Conservation (phyloP, 1,140 invertebrate genomes). For the Apis dorsata region DNA sequence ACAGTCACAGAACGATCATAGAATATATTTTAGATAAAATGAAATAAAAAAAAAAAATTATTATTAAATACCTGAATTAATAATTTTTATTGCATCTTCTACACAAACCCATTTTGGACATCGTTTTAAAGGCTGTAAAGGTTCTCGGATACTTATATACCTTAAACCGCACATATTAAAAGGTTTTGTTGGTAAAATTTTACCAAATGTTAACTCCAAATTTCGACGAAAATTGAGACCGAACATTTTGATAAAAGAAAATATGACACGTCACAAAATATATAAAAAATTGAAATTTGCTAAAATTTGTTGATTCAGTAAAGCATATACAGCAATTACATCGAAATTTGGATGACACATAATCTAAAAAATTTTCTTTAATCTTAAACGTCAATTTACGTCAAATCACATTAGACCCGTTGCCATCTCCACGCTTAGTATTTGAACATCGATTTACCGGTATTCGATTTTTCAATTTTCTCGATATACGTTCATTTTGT, state of each 20-base stretch:
- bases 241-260: constrained; percentile 50
- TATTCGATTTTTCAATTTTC: constrained; percentile 54
- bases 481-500: not conserved
- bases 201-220: constrained; percentile 42
- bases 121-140: constrained; percentile 74
- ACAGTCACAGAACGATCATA: not conserved
- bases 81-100: constrained; percentile 73
- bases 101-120: constrained; percentile 75
- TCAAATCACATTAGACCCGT: constrained; percentile 29
- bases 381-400: constrained; percentile 42
- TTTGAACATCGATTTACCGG: constrained; percentile 56
- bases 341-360: constrained; percentile 58
- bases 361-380: constrained; percentile 49
- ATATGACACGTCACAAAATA: constrained; percentile 3
- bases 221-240: constrained; percentile 49
- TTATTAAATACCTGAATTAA: constrained; percentile 70
- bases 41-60: not conserved
- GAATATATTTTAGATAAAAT: not conserved
- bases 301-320: not conserved
- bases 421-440: constrained; percentile 49
- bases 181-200: constrained; percentile 36
- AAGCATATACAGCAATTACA: constrained; percentile 26
- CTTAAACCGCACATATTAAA: constrained; percentile 53
- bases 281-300: not conserved
- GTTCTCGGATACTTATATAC: constrained; percentile 64